Conservation (phyloP, 2,797 vertebrate genomes). For the Spea hammondii region DNA sequence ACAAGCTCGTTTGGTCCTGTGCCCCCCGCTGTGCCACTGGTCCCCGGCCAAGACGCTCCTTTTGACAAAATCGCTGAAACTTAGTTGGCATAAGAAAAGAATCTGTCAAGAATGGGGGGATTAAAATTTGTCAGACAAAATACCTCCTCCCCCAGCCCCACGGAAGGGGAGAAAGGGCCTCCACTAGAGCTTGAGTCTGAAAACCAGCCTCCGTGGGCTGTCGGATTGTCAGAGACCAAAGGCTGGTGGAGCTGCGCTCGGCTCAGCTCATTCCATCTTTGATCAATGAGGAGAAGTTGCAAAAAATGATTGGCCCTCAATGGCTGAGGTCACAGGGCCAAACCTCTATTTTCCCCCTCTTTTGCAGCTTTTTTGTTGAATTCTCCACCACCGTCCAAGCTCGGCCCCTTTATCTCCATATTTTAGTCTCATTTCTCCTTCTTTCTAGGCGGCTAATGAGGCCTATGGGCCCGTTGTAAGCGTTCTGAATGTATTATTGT, state of each 20-base stretch:
- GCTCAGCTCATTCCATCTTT: background rate
- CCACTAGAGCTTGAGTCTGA: background rate
- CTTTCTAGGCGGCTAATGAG: constrained; percentile 64
- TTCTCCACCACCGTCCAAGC: constrained; percentile 52
- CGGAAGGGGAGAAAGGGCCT: background rate
- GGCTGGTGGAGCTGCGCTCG: background rate
- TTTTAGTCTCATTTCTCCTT: constrained; percentile 29
- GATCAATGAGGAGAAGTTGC: constrained; percentile 16
- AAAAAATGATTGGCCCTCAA: constrained; percentile 57
- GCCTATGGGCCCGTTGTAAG: constrained; percentile 65
- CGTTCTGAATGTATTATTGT: constrained; percentile 67
- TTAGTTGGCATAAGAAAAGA: constrained; percentile 51
- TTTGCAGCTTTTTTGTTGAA: constrained; percentile 65
- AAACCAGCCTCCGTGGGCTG: constrained; percentile 4
- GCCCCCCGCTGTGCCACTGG: constrained; percentile 16
- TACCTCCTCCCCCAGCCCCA: background rate
- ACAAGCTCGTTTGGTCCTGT: constrained; percentile 57
- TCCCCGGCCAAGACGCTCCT: background rate
- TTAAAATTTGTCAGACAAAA: constrained; percentile 25
- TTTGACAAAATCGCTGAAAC: constrained; percentile 41
- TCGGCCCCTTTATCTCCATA: constrained; percentile 39
- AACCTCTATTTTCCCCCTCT: constrained; percentile 61
- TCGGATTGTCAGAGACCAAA: background rate
- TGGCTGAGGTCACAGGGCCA: constrained; percentile 63
- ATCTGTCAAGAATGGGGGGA: constrained; percentile 22